Conservation (phyloP, 2,888 invertebrate genomes). For the Pardosa pseudoannulata region DNA sequence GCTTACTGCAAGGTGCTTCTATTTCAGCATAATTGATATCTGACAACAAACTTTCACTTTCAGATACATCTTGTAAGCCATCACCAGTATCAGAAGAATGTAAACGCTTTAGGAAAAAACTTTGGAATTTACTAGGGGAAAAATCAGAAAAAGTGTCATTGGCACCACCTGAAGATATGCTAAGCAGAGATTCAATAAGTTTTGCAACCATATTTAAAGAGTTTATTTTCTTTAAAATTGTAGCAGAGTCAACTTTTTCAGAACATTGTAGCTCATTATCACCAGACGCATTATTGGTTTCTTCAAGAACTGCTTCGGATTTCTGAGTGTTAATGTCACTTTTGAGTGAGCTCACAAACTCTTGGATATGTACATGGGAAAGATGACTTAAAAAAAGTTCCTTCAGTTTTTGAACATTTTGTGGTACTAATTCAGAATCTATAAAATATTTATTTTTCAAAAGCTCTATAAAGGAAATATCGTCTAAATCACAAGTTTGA, state of each 20-base stretch:
- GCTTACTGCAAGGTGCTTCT: neutral
- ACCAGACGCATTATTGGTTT: neutral
- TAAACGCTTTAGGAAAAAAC: slow-evolving; percentile 38
- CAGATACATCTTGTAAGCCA: slow-evolving; percentile 24
- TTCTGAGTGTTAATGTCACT: neutral
- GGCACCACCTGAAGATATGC: neutral
- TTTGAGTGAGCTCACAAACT: slow-evolving; percentile 4
- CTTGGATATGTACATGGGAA: slow-evolving; percentile 11
- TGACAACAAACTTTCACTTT: slow-evolving; percentile 40
- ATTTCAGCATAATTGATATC: slow-evolving; percentile 55
- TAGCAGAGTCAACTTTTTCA: neutral
- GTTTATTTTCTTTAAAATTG: slow-evolving; percentile 30
- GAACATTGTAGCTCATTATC: neutral
- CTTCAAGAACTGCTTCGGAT: neutral
- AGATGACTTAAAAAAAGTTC: slow-evolving; percentile 23
- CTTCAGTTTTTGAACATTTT: slow-evolving; percentile 19
- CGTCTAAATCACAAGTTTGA: neutral
- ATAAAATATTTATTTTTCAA: neutral
- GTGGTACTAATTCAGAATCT: neutral
- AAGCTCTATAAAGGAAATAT: neutral
- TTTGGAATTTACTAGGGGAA: slow-evolving; percentile 60
- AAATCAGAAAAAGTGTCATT: slow-evolving; percentile 34
- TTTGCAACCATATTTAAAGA: slow-evolving; percentile 34
- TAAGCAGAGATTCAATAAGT: slow-evolving; percentile 40
- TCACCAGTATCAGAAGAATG: slow-evolving; percentile 25